Evolutionary conservation across 2,888 invertebrate species (phyloP), one percentile per base, ranked within the genome.

Genomic region (Smittia aterrima): DNA sequence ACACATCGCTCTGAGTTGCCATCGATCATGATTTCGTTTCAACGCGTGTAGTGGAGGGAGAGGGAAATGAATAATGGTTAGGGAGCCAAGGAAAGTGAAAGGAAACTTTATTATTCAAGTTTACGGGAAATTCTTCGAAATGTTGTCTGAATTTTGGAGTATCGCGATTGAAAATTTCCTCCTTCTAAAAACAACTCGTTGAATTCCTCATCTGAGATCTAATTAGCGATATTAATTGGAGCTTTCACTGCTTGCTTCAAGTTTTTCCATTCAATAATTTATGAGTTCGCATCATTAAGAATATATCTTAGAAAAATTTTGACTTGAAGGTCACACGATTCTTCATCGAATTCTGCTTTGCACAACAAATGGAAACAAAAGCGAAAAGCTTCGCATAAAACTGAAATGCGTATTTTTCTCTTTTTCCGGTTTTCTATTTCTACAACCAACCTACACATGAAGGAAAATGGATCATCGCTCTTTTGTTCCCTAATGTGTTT

Each of bases 401-500:
- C 18, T 18, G 6, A 58, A 58, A 58, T 58, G 58, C 58, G 58
- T 58, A 58, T 58, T 58, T 47, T 11, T 22, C 18, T 58, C 58
- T 58, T 58, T 58, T 58, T 58, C n/a, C 58, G 58, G 2, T 22
- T 58, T 47, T 11, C 16, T 47, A n/a, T n/a, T 47, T 47, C 11
- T 11, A 2, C 58, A 58, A 6, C 64, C 27, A 4, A 64, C 20
- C 4, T 1, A 16, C 25, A 25, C n/a, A 62, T n/a, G 40, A 72
- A 25, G 25, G n/a, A 72, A 72, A 16, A 40, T 62, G 72, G 72
- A 70, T 70, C 70, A 54, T 70, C 41, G 62, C 40, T 54, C 24
- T 72, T 70, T 32, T 62, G 62, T 71, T 41, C 68, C 25, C 27
- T 67, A 70, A 70, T 70, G 54, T 70, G 47, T 20, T 70, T 70